Conservation (phyloP, 2,113 vertebrate genomes). For the Oncorhynchus clarkii region DNA sequence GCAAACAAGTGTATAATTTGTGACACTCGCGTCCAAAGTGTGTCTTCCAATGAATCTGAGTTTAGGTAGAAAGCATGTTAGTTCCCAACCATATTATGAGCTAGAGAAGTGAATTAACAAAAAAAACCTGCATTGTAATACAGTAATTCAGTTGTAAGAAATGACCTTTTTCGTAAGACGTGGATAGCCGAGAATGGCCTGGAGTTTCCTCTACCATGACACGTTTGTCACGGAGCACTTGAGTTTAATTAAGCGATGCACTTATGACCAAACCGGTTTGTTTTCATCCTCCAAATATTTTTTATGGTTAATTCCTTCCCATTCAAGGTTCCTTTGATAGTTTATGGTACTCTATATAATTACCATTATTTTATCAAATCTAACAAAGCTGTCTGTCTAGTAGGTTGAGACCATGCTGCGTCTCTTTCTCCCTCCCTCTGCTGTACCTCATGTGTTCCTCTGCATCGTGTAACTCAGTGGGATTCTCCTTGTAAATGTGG, state of each 20-base stretch:
- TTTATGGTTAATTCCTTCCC: not conserved
- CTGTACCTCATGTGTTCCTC: not conserved
- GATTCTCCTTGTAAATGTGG: not conserved
- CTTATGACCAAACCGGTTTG: conserved; percentile 12
- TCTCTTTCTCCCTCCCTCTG: not conserved
- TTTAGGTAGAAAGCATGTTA: not conserved
- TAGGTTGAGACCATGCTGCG: not conserved
- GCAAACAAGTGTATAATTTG: not conserved
- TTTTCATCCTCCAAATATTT: not conserved
- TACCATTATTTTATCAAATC: conserved; percentile 14
- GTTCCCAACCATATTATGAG: not conserved
- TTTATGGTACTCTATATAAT: conserved; percentile 6
- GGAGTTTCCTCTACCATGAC: no score
- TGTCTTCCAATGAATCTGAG: not conserved
- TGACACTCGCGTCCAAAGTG: not conserved
- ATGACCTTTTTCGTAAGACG: not conserved
- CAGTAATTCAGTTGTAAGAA: not conserved
- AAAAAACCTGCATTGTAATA: no score
- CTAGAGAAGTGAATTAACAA: not conserved
- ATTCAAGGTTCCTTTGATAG: conserved; percentile 16
- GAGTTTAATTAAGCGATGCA: conserved; percentile 1
- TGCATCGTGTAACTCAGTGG: not conserved
- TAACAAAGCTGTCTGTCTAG: not conserved
- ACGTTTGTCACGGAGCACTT: not conserved
- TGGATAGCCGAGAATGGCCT: no score